A percentile compares a stretch with the other conserved stretches of the same genome.
phyloP scores from a whole-genome alignment of 2,113 vertebrate species.

The Coreoperca whiteheadi region DNA sequence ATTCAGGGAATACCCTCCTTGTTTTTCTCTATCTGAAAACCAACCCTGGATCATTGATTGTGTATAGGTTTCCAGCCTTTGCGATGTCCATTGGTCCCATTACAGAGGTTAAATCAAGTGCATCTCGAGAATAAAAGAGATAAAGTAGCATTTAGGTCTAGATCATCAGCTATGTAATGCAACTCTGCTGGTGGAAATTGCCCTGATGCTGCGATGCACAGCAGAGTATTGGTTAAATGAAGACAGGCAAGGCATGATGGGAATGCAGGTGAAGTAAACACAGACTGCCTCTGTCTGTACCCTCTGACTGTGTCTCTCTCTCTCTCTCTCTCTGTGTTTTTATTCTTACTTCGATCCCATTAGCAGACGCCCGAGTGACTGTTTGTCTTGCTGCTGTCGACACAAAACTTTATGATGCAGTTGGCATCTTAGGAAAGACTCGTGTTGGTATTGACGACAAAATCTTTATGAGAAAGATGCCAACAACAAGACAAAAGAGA shows the following conservation, averaged over 20 bases:
- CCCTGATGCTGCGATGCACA: conserved; percentile 28
- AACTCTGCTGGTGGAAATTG: conserved; percentile 36
- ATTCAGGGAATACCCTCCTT: conserved; percentile 57
- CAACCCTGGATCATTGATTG: conserved; percentile 53
- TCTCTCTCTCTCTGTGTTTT: background rate
- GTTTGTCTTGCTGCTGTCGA: conserved; percentile 26
- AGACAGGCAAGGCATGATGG: conserved; percentile 60
- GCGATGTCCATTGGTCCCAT: conserved; percentile 32
- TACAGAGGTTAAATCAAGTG: conserved; percentile 48
- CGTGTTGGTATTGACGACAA: background rate
- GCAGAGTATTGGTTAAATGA: conserved; percentile 46
- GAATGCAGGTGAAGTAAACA: conserved; percentile 53
- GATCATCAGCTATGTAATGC: conserved; percentile 44
- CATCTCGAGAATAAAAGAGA: conserved; percentile 40
- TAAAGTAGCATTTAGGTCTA: conserved; percentile 51
- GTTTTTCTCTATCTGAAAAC: conserved; percentile 21
- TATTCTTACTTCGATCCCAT: conserved; percentile 32
- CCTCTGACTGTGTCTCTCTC: background rate
- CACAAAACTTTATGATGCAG: background rate
- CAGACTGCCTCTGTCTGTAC: conserved; percentile 16
- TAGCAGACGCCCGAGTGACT: conserved; percentile 25
- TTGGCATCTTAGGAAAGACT: background rate
- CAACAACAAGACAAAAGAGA: background rate
- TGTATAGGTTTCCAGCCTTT: conserved; percentile 35
- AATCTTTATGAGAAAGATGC: background rate